Evolutionary conservation across 2,797 vertebrate genomes (phyloP).

Genomic region (Hydrocynus forskahlii): DNA sequence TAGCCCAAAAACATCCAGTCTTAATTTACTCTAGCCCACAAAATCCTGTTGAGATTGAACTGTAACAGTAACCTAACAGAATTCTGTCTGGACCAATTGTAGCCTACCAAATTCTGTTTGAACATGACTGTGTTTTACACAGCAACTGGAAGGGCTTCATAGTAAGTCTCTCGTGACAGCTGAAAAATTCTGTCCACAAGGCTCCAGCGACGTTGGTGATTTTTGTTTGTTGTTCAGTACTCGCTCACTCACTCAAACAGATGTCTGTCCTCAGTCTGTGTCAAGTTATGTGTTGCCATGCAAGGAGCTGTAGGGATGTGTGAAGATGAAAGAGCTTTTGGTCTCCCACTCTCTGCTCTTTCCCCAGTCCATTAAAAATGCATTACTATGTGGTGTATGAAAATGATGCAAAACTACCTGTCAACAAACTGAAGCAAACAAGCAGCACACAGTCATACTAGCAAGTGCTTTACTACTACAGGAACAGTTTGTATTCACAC

Average conservation of each 20-base stretch:
- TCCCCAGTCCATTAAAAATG: constrained; percentile 36
- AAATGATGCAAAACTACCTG: constrained; percentile 32
- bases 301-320: constrained; percentile 19
- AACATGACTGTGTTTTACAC: no score
- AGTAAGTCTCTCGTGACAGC: background rate
- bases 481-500: background rate
- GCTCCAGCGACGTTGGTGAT: constrained; percentile 12
- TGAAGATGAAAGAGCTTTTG: constrained; percentile 28
- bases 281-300: constrained; percentile 1
- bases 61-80: no score
- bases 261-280: background rate
- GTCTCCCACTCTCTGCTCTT: background rate
- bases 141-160: no score
- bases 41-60: background rate
- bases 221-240: constrained; percentile 38
- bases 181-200: constrained; percentile 35
- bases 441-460: background rate
- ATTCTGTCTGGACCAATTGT: no score
- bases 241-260: background rate
- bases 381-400: constrained; percentile 15
- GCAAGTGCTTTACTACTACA: background rate
- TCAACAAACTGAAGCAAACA: constrained; percentile 12
- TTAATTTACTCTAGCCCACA: no score
- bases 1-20: background rate
- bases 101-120: background rate